Evolutionary conservation across 2,797 vertebrate genomes (phyloP), one percentile per base, ranked within the genome.

Genomic region (Peromyscus attwateri): DNA sequence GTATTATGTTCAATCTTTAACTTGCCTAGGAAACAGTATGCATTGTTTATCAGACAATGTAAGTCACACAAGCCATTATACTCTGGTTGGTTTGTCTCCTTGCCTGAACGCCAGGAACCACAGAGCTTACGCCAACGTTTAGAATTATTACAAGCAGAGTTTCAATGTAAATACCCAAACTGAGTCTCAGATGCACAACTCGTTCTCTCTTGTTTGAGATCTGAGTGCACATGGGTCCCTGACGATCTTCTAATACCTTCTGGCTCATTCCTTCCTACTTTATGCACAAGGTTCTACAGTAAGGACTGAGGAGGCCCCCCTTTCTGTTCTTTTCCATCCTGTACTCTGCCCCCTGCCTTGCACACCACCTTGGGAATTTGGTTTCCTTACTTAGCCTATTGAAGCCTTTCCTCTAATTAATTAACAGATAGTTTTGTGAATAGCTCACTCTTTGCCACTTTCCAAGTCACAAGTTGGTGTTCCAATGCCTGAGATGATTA

Each of bases 41-140:
- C 52, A 95, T 83, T 76, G 25, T 94, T 95, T 95, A 89, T 64
- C 40, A 93, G 82, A 68, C 75, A 96, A 66, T 55, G 68, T 70
- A 84, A 85, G 21, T 37, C 92, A 37, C 64, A 71, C 46, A 94
- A 71, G 12, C 57, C 62, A 73, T 87, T 89, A 89, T 27, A 2
- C n/a, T 95, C 95, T 40, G 12, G 64, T 95, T 91, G 95, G 49
- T 87, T 87, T 79, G 43, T 21, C 88, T 95, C 29, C 37, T 89
- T 92, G 25, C 43, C 91, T 87, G 70, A 46, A 40, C 84, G 60
- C 40, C 66, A 84, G 77, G 46, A 80, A 73, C 19, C 5, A 2
- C 49, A 66, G 52, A 84, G 31, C 29, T 3, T 57, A 94, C 77
- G 55, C 52, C 62, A 49, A 46, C 66, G 37, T 87, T 70, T 57